These are phyloP conservation scores for Hirundichthys speculiger DNA, from an alignment of 2,113 vertebrate genomes.

Conservation along the genomic window DNA sequence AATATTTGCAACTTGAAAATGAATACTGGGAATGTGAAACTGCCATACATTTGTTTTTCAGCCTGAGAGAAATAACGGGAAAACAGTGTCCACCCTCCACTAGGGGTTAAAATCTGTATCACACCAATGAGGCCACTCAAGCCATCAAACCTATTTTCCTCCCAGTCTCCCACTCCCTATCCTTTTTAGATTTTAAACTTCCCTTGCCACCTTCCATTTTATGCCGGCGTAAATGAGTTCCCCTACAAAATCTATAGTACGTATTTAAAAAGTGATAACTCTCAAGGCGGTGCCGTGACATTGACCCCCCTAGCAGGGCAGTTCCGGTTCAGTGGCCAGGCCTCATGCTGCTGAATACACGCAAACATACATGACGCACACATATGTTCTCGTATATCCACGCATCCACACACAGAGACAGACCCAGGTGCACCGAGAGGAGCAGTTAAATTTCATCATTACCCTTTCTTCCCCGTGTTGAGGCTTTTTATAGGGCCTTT, in stretches of 20 bases:
- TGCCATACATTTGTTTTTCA: slow-evolving; percentile 15
- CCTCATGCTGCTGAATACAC: slow-evolving; percentile 59
- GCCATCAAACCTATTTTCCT: slow-evolving; percentile 62
- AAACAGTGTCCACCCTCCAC: slow-evolving; percentile 29
- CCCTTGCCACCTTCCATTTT: slow-evolving; percentile 76
- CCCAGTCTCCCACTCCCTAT: slow-evolving; percentile 45
- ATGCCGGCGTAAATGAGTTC: slow-evolving; percentile 82
- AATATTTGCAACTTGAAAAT: slow-evolving; percentile 35
- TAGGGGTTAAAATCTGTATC: slow-evolving; percentile 50
- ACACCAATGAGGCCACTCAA: slow-evolving; percentile 61
- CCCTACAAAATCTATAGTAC: slow-evolving; percentile 83
- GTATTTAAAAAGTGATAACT: slow-evolving; percentile 86
- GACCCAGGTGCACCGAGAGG: slow-evolving; percentile 83
- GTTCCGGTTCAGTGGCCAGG: slow-evolving; percentile 80
- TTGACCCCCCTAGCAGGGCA: slow-evolving; percentile 78
- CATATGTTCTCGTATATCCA: slow-evolving; percentile 39
- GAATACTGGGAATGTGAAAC: slow-evolving; percentile 15
- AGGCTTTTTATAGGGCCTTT: slow-evolving; percentile 83
- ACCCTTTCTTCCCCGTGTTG: slow-evolving; percentile 80
- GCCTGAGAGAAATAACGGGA: background rate
- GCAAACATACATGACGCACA: slow-evolving; percentile 48
- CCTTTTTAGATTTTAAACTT: slow-evolving; percentile 80
- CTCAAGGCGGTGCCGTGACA: slow-evolving; percentile 74
- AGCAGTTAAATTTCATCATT: slow-evolving; percentile 89
- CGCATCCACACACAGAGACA: slow-evolving; percentile 53